These are phyloP conservation scores for Harpegnathos saltator DNA, from an alignment of 1,140 invertebrate genomes.

Conservation along the genomic window DNA sequence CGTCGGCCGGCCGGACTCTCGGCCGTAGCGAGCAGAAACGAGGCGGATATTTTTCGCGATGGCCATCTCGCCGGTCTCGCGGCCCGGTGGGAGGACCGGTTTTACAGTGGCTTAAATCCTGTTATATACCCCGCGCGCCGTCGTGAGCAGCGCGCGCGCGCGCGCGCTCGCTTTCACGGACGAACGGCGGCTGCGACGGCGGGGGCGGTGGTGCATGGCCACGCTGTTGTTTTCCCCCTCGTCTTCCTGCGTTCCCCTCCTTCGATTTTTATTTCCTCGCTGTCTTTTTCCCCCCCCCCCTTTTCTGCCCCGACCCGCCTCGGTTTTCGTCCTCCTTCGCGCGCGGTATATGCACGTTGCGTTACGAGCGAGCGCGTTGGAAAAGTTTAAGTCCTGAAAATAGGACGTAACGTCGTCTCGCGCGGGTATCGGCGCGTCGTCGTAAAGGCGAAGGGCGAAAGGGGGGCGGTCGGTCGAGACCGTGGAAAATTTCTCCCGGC, in stretches of 20 bases:
- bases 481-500: conserved; percentile 44
- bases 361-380: not conserved
- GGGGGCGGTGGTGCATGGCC: conserved; percentile 16
- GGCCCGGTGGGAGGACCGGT: conserved; percentile 75
- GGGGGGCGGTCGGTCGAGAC: not conserved
- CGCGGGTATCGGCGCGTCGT: conserved; percentile 51
- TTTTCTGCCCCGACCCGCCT: not conserved
- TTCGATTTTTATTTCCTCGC: conserved; percentile 51
- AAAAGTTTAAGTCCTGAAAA: conserved; percentile 58
- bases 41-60: conserved; percentile 74
- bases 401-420: conserved; percentile 23
- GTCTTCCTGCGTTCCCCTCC: conserved; percentile 8
- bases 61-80: conserved; percentile 54
- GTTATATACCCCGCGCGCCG: conserved; percentile 68
- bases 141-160: conserved; percentile 65
- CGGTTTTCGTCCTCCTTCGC: conserved; percentile 1
- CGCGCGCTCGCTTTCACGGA: conserved; percentile 71
- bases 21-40: conserved; percentile 50
- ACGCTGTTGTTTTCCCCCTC: conserved; percentile 31
- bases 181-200: conserved; percentile 44
- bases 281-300: conserved; percentile 16
- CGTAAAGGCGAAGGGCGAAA: conserved; percentile 42
- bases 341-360: not conserved
- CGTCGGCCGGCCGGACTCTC: conserved; percentile 41
- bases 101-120: conserved; percentile 77